Base-by-base conservation (phyloP, 2,888 invertebrate species). In the Endotricha flammealis region DNA sequence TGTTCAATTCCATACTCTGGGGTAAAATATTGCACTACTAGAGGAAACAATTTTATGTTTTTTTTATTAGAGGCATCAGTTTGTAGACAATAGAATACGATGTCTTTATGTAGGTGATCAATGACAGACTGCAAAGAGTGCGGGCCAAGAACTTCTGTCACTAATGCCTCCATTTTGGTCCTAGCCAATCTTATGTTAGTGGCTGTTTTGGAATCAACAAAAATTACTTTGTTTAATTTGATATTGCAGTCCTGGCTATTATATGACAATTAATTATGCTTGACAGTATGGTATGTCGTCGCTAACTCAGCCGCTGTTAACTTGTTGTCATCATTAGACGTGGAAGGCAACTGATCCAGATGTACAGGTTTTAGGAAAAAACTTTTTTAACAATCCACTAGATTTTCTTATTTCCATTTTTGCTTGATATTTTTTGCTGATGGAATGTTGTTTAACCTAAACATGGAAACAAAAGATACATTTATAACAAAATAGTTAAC, bases 201-300 rank as follows among this genome's bases (percentile, higher is more conserved):
- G 14, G 50, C 53, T 29, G 48, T 50, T 36, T 42, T 43, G 12
- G 50, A 49, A 38, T 52, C 49, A 22, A 39, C 44, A 48, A 44
- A 52, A 6, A 52, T 50, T 29, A 43, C 46, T 38, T 54, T 56
- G 39, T 43, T 42, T 34, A 55, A 41, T 48, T 55, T 53, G 5
- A 46, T 27, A 13, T 17, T 29, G 34, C 59, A 55, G 31, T 58
- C 56, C 53, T n/a, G n/a, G n/a, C n/a, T 53, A 41, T 55, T 60
- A 34, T 58, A 60, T 3, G 59, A 58, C 11, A 53, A n/a, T n/a
- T n/a, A 41, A 46, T 60, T 55, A 42, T 62, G 57, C 34, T 60
- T 60, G 5, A 62, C 55, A 32, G 51, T 49, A 39, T 59, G 57
- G 32, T 38, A 59, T 42, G 53, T 44, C 40, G 48, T 14, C 1